Conservation (phyloP, 2,888 invertebrate species). For the Tiliacea aurago region DNA sequence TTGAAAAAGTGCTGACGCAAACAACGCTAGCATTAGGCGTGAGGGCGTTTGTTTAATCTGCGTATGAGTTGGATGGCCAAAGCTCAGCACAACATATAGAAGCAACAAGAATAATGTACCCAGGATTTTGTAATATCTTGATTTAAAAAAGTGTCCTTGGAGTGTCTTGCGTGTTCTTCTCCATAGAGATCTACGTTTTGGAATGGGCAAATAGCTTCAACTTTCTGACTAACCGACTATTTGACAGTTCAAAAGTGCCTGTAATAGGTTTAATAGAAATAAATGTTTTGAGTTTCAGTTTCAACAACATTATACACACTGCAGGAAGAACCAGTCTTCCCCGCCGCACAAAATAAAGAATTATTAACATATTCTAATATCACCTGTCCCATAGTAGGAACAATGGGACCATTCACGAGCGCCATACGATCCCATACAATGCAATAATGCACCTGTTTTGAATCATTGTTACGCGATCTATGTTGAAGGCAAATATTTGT, state of each 20-base stretch:
- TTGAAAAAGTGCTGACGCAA: not conserved
- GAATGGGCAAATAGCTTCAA: too few relatives aligned
- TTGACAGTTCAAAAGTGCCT: too few relatives aligned
- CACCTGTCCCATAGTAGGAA: slow-evolving; percentile 66
- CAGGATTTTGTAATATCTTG: too few relatives aligned
- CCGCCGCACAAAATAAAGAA: slow-evolving; percentile 19
- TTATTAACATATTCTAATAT: slow-evolving; percentile 50
- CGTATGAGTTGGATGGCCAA: not conserved
- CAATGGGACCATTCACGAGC: slow-evolving; percentile 67
- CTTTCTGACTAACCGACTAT: too few relatives aligned
- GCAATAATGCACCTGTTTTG: slow-evolving; percentile 65
- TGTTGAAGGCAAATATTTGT: slow-evolving; percentile 6
- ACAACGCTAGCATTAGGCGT: not conserved
- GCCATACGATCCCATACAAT: slow-evolving; percentile 62
- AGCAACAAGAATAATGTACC: too few relatives aligned
- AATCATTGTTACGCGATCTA: slow-evolving; percentile 49
- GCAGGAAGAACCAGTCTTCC: slow-evolving; percentile 25
- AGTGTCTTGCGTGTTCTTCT: too few relatives aligned
- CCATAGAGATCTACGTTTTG: too few relatives aligned
- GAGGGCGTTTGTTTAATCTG: not conserved
- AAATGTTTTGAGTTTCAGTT: too few relatives aligned
- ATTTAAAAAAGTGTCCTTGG: too few relatives aligned
- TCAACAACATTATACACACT: too few relatives aligned
- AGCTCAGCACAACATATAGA: too few relatives aligned
- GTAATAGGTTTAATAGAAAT: too few relatives aligned